Evolutionary conservation across 2,113 vertebrate genomes (phyloP).

Genomic region (Ovis aries): DNA sequence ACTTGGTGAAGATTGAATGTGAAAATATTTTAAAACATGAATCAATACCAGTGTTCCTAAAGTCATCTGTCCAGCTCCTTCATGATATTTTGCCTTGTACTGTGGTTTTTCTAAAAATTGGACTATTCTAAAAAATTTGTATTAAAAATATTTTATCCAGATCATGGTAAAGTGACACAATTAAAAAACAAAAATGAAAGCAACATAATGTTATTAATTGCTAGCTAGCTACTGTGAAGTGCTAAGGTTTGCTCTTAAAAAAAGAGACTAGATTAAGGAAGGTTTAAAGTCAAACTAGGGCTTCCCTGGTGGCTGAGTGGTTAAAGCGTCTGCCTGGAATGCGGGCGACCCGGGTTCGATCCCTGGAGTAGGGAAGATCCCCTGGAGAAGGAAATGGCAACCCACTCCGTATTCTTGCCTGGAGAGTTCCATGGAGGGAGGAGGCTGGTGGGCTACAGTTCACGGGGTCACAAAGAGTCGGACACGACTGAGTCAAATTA

Average conservation of each 20-base stretch:
- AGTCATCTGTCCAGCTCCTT: not conserved
- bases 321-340: fast-evolving
- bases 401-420: too few species aligned
- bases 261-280: not conserved
- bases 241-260: not conserved
- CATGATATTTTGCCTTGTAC: not conserved
- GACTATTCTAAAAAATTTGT: not conserved
- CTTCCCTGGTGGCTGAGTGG: too few species aligned
- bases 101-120: not conserved
- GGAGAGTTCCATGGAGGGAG: too few species aligned
- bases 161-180: not conserved
- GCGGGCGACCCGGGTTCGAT: fast-evolving
- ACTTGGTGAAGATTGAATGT: not conserved
- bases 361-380: too few species aligned
- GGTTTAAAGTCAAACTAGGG: not conserved
- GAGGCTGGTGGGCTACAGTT: too few species aligned
- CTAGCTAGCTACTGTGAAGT: not conserved
- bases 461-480: too few species aligned
- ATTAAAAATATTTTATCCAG: not conserved
- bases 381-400: too few species aligned
- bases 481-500: not conserved
- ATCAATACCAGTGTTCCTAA: not conserved
- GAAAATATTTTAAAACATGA: not conserved
- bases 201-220: not conserved
- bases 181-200: not conserved